phyloP scores from a whole-genome alignment of 2,888 invertebrate genomes.

The Panopea generosa region DNA sequence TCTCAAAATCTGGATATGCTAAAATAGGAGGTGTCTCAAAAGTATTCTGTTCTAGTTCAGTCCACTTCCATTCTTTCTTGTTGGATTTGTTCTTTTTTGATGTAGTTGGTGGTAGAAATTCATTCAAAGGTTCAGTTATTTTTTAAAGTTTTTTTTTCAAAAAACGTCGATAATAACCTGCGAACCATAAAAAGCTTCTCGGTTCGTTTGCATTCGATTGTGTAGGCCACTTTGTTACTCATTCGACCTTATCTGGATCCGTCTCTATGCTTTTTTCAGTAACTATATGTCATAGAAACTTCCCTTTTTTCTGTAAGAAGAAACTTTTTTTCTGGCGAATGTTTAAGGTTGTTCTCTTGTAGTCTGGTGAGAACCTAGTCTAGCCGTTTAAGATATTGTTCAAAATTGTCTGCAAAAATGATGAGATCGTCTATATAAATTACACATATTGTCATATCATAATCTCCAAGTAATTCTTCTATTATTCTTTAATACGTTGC shows the following conservation, averaged over 20 bases:
- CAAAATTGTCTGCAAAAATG: conserved; percentile 40
- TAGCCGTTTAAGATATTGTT: conserved; percentile 50
- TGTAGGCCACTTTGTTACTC: conserved; percentile 47
- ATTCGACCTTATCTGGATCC: conserved; percentile 55
- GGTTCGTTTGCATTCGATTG: conserved; percentile 46
- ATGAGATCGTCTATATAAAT: conserved; percentile 65
- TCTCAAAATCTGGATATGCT: conserved; percentile 38
- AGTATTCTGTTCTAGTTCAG: conserved; percentile 7
- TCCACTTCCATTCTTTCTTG: conserved; percentile 25
- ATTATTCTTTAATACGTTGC: conserved; percentile 56
- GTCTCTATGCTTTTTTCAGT: conserved; percentile 43
- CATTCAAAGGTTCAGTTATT: conserved; percentile 40
- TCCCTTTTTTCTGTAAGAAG: conserved; percentile 12
- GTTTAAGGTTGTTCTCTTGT: conserved; percentile 40
- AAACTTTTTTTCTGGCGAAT: conserved; percentile 52
- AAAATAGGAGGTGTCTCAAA: conserved; percentile 25
- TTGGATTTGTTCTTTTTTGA: neutral
- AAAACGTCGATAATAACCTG: conserved; percentile 53
- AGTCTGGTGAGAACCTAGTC: conserved; percentile 37
- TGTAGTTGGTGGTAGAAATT: conserved; percentile 32
- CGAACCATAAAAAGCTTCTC: conserved; percentile 48
- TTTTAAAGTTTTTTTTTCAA: conserved; percentile 36
- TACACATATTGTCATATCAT: conserved; percentile 38
- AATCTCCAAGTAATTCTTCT: conserved; percentile 45
- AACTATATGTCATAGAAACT: conserved; percentile 52